Percentiles rank a stretch among this genome's conserved stretches.
These are phyloP conservation scores for Clavelina lepadiformis DNA, from an alignment of 23 tunicate genomes.

Conservation along the genomic window DNA sequence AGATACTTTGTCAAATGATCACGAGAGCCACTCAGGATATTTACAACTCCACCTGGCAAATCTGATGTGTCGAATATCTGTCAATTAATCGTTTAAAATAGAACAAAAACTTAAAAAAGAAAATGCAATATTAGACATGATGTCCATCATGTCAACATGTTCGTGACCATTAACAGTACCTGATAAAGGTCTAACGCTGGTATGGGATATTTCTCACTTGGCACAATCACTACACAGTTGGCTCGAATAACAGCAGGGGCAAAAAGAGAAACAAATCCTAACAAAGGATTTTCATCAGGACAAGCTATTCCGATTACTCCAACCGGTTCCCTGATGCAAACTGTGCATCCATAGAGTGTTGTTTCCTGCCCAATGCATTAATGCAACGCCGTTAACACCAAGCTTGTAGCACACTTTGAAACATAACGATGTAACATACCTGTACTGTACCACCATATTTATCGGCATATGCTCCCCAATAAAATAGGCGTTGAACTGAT, in stretches of 20 bases:
- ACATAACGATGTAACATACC: conserved; percentile 17
- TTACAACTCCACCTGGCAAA: conserved; percentile 92
- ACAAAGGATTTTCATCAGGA: conserved; percentile 84
- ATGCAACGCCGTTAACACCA: not conserved
- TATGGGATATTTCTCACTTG: conserved; percentile 84
- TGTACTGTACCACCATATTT: conserved; percentile 93
- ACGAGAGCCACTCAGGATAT: conserved; percentile 77
- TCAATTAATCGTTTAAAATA: conserved; percentile 1
- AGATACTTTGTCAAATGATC: conserved; percentile 89
- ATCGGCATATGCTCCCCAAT: conserved; percentile 99
- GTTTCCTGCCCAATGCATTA: conserved; percentile 53
- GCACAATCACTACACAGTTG: conserved; percentile 83
- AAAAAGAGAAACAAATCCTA: conserved; percentile 83
- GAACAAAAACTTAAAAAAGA: not conserved
- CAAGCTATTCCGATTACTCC: conserved; percentile 98
- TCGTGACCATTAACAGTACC: conserved; percentile 36
- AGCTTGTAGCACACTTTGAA: not conserved
- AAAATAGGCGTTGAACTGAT: conserved; percentile 79
- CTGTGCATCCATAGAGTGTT: conserved; percentile 90
- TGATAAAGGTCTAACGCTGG: conserved; percentile 94
- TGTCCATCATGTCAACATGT: not conserved
- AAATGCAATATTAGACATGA: not conserved
- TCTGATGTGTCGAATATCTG: conserved; percentile 97
- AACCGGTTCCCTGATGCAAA: conserved; percentile 83
- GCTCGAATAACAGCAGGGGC: conserved; percentile 89